These are phyloP conservation scores for Ethmia dodecea DNA, from an alignment of 2,888 invertebrate species.

Conservation along the genomic window DNA sequence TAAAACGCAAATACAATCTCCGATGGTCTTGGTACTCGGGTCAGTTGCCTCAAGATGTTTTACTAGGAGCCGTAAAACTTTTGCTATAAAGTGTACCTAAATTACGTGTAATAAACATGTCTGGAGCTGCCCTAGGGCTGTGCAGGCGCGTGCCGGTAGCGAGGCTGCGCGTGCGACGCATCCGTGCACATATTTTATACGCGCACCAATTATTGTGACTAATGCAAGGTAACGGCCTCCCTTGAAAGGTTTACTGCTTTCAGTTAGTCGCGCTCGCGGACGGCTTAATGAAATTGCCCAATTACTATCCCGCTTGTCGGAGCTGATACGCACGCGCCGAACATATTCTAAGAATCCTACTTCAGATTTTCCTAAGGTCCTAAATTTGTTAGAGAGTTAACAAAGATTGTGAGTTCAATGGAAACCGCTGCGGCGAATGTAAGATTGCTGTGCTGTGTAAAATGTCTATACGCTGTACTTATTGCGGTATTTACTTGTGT, in stretches of 20 bases:
- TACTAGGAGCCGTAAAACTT: too few relatives aligned
- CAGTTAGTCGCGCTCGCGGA: conserved; percentile 28
- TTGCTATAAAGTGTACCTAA: not conserved
- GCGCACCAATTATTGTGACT: conserved; percentile 40
- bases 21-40: not conserved
- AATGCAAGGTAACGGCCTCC: conserved; percentile 36
- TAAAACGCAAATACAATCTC: too few relatives aligned
- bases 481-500: too few relatives aligned
- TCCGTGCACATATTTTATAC: conserved; percentile 19
- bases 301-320: conserved; percentile 30
- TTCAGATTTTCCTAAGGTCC: not conserved
- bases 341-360: too few relatives aligned
- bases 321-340: too few relatives aligned
- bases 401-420: too few relatives aligned
- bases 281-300: conserved; percentile 33
- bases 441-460: too few relatives aligned
- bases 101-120: not conserved
- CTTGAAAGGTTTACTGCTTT: conserved; percentile 42
- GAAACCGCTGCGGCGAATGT: too few relatives aligned
- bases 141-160: too few relatives aligned
- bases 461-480: too few relatives aligned
- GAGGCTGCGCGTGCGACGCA: not conserved
- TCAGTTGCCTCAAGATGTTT: too few relatives aligned
- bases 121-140: too few relatives aligned
- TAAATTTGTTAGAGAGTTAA: not conserved